Evolutionary conservation across 2,113 vertebrate species (phyloP), one percentile per base, ranked within the genome.

Genomic region (Passer domesticus): DNA sequence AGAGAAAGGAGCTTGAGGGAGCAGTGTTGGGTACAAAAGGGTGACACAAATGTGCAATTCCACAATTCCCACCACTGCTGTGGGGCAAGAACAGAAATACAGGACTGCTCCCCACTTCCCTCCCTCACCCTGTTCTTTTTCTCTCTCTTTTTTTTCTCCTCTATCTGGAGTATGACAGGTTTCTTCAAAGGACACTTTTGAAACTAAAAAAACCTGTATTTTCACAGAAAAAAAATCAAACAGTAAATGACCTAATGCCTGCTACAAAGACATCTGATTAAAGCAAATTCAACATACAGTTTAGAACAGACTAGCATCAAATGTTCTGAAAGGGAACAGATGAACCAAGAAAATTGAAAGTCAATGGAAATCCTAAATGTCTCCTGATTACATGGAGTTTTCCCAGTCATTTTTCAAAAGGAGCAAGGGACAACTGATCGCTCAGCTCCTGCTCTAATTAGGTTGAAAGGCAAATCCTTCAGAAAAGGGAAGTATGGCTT

Each of bases 201-300:
- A 94, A 94, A 95, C 43, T 50, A 69, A 91, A 78, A 79, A 94
- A 92, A 69, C 30, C 74, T 80, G 25, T 96, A 95, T 96, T 96
- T 91, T 91, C 74, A 77, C 46, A 67, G 55, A 76, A 92, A 89
- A 44, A 91, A 89, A 90, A 76, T 94, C 87, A 87, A 96, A 95
- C 50, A 83, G 68, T 80, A 85, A 97, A 94, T 95, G 91, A 89
- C 94, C 95, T 95, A 92, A 91, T 91, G 75, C 33, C n/a, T 90
- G 74, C 87, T 92, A 96, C 93, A 95, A 95, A 95, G 89, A 90
- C 78, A 95, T 11, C 84, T 85, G 89, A 95, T 95, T 95, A 95
- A 96, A 92, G 84, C 17, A 62, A 92, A 97, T 83, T 91, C 89
- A 95, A 96, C 75, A 83, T 75, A 92, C 72, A 80, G 59, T 91